phyloP scores from a whole-genome alignment of 1,140 invertebrate species.

The Heliconius nattereri region DNA sequence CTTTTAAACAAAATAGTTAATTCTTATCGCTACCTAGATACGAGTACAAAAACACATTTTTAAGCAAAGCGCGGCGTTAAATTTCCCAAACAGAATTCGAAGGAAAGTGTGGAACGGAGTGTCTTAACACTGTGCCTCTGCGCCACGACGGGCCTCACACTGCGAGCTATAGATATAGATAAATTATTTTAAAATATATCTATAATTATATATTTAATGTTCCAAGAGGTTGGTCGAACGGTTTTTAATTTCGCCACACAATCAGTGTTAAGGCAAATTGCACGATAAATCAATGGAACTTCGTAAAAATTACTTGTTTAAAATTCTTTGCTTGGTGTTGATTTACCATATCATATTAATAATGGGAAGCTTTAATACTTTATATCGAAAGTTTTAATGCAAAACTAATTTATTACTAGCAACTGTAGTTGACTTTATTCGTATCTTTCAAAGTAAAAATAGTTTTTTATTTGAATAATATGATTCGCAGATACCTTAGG shows the following conservation, averaged over 20 bases:
- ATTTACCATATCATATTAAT: slow-evolving; percentile 3
- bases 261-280: slow-evolving; percentile 57
- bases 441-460: neutral
- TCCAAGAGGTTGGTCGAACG: slow-evolving; percentile 6
- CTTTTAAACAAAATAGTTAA: too few species aligned
- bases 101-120: neutral
- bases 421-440: neutral
- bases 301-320: slow-evolving; percentile 48
- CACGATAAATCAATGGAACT: slow-evolving; percentile 47
- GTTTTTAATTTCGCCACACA: slow-evolving; percentile 47
- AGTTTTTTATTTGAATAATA: too few species aligned
- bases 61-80: neutral
- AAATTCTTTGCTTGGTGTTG: slow-evolving; percentile 6
- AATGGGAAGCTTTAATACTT: neutral
- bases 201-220: neutral
- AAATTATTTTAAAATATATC: too few species aligned
- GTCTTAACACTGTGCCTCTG: neutral
- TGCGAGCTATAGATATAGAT: too few species aligned
- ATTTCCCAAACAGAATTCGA: neutral
- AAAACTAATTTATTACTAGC: neutral
- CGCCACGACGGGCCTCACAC: too few species aligned
- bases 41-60: too few species aligned
- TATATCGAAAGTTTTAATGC: neutral
- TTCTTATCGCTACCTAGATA: too few species aligned
- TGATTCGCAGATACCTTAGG: too few species aligned